Evolutionary conservation across 2,113 vertebrate genomes (phyloP), one percentile per base, ranked within the genome.

Genomic region (Erinaceus europaeus): DNA sequence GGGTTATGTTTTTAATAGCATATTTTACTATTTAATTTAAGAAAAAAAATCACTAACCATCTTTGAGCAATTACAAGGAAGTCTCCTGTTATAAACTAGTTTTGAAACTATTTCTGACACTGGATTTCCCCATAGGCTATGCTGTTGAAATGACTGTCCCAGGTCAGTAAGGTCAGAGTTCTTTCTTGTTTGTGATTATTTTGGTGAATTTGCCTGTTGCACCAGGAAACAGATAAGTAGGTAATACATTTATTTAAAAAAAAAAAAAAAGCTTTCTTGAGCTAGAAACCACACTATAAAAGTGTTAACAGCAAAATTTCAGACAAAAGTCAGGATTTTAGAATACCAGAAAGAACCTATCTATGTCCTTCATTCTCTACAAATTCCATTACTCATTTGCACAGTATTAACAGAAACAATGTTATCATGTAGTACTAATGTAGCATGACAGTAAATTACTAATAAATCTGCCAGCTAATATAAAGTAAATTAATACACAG

Each of bases 381-480:
- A n/a, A n/a, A n/a, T n/a, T n/a, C n/a, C n/a, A 86, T 96, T 88
- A 90, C 48, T 72, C 89, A 80, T 92, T 90, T 75, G 59, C 89
- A 53, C 23, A 36, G 71, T 74, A 93, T 92, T 95, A 95, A 92
- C 84, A 96, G 94, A 95, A 94, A 74, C 81, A 93, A 93, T 87
- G 91, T 94, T 93, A 93, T 84, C 84, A 85, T 59, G 94, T 15
- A 91, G 78, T 85, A 94, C 93, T 93, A 95, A 96, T 79, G 93
- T 36, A 84, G 86, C 89, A 86, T 88, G 91, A 93, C 71, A 93
- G 89, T 59, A 95, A 95, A 96, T 87, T 92, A 84, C 75, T 96
- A 96, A 95, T 92, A 96, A 95, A 92, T 72, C 87, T 78, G 27
- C 80, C 86, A 92, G 78, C 82, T 95, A 95, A 95, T 95, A 89